phyloP scores from a whole-genome alignment of 2,113 vertebrate genomes.

The Globicephala melas region DNA sequence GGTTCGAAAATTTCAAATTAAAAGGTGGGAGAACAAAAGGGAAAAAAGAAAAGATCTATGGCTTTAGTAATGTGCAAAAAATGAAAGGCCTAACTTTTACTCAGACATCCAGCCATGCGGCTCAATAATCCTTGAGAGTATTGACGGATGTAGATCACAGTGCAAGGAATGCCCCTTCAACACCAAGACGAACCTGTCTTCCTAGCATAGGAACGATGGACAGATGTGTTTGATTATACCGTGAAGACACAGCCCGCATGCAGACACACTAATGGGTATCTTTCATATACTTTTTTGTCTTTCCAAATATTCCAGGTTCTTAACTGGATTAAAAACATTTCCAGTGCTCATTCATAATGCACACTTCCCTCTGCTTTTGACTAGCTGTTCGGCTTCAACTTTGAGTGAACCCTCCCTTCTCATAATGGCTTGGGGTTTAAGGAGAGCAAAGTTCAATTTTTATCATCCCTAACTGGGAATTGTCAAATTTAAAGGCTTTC shows the following conservation, averaged over 20 bases:
- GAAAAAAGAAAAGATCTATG: neutral
- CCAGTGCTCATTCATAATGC: neutral
- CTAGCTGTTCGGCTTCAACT: constrained; percentile 16
- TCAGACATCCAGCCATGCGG: too few species aligned
- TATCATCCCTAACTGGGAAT: constrained; percentile 45
- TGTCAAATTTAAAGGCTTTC: constrained; percentile 58
- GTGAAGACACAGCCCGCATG: neutral
- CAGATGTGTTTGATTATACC: neutral
- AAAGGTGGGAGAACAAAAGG: neutral
- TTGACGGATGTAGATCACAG: neutral
- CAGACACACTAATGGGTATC: neutral
- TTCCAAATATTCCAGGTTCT: neutral
- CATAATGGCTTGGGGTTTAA: constrained; percentile 12
- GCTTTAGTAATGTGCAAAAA: neutral
- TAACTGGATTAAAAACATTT: neutral
- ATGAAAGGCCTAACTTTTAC: neutral
- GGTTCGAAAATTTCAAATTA: neutral
- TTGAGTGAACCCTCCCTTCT: constrained; percentile 32
- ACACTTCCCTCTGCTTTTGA: neutral
- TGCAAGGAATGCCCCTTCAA: neutral
- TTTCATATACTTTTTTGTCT: neutral
- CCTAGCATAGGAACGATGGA: neutral
- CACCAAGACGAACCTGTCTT: neutral
- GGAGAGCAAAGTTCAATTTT: constrained; percentile 54
- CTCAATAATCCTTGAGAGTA: neutral